Evolutionary conservation across 2,113 vertebrate species (phyloP).

Genomic region (Heliornis fulica): DNA sequence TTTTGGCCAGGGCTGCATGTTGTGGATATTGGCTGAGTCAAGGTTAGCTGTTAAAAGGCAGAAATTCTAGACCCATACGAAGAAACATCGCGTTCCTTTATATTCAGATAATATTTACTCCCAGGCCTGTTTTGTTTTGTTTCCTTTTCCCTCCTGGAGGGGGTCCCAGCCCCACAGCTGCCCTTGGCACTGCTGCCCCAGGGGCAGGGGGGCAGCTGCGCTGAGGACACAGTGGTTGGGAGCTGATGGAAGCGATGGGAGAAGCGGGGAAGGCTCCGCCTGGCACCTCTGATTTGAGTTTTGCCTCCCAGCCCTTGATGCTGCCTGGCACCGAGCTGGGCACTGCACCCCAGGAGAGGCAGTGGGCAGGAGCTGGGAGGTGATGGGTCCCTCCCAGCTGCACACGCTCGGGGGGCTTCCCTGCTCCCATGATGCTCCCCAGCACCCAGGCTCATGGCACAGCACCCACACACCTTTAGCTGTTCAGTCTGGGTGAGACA

Average conservation of each 20-base stretch:
- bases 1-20: conserved; percentile 32
- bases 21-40: conserved; percentile 60
- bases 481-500: neutral
- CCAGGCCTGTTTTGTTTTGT: conserved; percentile 43
- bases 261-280: neutral
- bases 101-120: conserved; percentile 67
- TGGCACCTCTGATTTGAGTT: neutral
- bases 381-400: neutral
- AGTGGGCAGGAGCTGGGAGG: neutral
- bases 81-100: conserved; percentile 49
- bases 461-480: neutral
- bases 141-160: conserved; percentile 24
- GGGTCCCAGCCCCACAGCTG: neutral
- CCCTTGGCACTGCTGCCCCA: neutral
- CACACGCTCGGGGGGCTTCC: neutral
- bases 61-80: conserved; percentile 29
- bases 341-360: neutral
- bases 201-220: neutral
- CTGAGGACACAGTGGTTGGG: neutral
- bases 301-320: neutral
- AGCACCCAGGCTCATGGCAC: neutral
- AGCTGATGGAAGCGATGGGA: rapidly evolving
- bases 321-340: neutral
- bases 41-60: conserved; percentile 51
- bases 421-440: neutral